Conservation (phyloP, 2,888 invertebrate species). For the Diaperis boleti region DNA sequence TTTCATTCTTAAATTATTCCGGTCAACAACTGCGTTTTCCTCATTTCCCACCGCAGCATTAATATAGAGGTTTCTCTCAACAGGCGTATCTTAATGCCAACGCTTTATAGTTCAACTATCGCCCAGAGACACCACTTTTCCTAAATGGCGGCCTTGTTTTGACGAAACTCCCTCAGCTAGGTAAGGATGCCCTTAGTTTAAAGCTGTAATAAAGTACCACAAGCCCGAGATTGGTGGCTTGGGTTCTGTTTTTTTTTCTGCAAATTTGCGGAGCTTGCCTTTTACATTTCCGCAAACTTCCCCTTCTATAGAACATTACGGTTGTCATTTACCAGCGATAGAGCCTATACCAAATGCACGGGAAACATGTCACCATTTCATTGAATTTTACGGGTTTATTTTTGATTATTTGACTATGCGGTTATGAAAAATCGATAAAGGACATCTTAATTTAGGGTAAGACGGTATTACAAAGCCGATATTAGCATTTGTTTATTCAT, state of each 20-base stretch:
- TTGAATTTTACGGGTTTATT: too few species aligned
- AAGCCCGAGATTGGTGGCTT: slow-evolving; percentile 12
- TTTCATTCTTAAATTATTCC: slow-evolving; percentile 31
- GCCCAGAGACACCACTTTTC: slow-evolving; percentile 30
- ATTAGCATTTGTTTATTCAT: too few species aligned
- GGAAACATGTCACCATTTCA: too few species aligned
- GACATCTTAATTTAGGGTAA: too few species aligned
- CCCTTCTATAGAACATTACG: slow-evolving; percentile 25
- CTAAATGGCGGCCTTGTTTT: slow-evolving; percentile 31
- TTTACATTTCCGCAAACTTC: slow-evolving; percentile 20
- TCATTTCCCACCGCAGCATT: slow-evolving; percentile 33
- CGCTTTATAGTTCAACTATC: slow-evolving; percentile 38
- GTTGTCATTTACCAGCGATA: too few species aligned
- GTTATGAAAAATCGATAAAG: too few species aligned
- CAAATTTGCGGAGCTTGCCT: neutral
- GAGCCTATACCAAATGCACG: too few species aligned
- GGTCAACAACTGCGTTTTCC: slow-evolving; percentile 25
- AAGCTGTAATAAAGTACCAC: slow-evolving; percentile 32
- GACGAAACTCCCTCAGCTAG: slow-evolving; percentile 22
- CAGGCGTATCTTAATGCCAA: slow-evolving; percentile 32
- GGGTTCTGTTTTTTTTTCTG: slow-evolving; percentile 5
- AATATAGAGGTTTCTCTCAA: slow-evolving; percentile 16
- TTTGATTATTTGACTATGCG: too few species aligned
- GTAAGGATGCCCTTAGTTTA: slow-evolving; percentile 21
- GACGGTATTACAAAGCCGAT: too few species aligned